These are phyloP conservation scores for Pyrrhia umbra DNA, from an alignment of 2,888 invertebrate genomes.

Conservation along the genomic window DNA sequence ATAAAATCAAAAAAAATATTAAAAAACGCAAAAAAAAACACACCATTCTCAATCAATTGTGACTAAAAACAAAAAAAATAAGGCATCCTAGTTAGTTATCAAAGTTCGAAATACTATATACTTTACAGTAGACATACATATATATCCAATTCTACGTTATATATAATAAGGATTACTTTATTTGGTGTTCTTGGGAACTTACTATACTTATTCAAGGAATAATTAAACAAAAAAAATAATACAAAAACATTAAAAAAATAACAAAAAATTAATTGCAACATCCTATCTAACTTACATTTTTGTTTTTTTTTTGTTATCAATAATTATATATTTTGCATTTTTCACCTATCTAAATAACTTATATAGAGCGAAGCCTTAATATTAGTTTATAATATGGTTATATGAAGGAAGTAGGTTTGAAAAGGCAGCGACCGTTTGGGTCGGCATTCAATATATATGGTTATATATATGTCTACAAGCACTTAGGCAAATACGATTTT, in stretches of 20 bases:
- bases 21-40: slow-evolving; percentile 5
- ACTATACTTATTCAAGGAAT: slow-evolving; percentile 73
- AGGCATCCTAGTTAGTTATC: slow-evolving; percentile 61
- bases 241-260: slow-evolving; percentile 5
- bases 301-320: slow-evolving; percentile 52
- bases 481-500: slow-evolving; percentile 63
- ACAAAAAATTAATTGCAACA: slow-evolving; percentile 55
- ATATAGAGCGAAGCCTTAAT: slow-evolving; percentile 60
- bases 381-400: slow-evolving; percentile 45
- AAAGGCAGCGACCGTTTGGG: slow-evolving; percentile 57
- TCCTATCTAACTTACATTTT: slow-evolving; percentile 61
- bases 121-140: slow-evolving; percentile 59
- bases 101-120: slow-evolving; percentile 55
- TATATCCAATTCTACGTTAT: slow-evolving; percentile 63
- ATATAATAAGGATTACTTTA: slow-evolving; percentile 65
- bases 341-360: slow-evolving; percentile 63
- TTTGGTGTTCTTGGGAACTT: slow-evolving; percentile 79
- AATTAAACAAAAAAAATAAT: slow-evolving; percentile 25
- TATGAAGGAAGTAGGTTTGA: slow-evolving; percentile 61
- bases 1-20: background rate
- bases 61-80: slow-evolving; percentile 46
- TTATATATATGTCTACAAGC: slow-evolving; percentile 61
- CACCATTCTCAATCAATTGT: slow-evolving; percentile 56
- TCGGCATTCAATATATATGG: slow-evolving; percentile 58
- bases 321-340: slow-evolving; percentile 65